Conservation (phyloP, 1,140 invertebrate genomes). For the Aporrectodea caliginosa region DNA sequence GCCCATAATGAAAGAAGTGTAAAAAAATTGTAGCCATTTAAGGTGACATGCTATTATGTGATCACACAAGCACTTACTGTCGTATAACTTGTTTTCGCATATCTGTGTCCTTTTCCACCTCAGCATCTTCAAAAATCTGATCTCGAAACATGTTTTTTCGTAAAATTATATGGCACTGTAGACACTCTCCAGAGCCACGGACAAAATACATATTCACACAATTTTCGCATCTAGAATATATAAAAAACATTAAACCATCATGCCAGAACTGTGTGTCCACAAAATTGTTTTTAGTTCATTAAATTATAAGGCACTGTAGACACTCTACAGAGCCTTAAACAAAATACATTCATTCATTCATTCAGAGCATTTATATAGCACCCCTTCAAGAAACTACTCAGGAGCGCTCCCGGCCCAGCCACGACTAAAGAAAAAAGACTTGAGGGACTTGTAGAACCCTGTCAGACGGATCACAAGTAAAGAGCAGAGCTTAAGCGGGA, state of each 20-base stretch:
- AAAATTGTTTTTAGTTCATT: background rate
- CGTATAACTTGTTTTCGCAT: conserved; percentile 82
- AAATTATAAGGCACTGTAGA: background rate
- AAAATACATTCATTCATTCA: background rate
- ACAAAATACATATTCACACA: conserved; percentile 93
- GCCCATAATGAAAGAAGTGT: too few relatives aligned
- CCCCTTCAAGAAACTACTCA: too few relatives aligned
- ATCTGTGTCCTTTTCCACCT: conserved; percentile 95
- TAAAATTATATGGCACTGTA: conserved; percentile 82
- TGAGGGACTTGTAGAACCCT: too few relatives aligned
- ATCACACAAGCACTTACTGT: conserved; percentile 45
- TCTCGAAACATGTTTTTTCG: conserved; percentile 85
- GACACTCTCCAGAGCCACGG: conserved; percentile 87
- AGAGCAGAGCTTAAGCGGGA: too few relatives aligned
- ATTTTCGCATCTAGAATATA: conserved; percentile 68
- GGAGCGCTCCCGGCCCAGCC: too few relatives aligned
- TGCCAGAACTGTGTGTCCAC: background rate
- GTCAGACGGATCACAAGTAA: too few relatives aligned
- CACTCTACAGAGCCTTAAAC: background rate
- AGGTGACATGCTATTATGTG: too few relatives aligned
- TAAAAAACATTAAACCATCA: background rate
- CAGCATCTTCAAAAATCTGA: conserved; percentile 92
- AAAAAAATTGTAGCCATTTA: too few relatives aligned
- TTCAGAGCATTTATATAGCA: too few relatives aligned
- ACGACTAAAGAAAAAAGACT: too few relatives aligned